These are phyloP conservation scores for Himantopus leucocephalus DNA, from an alignment of 2,113 vertebrate genomes.

Conservation along the genomic window DNA sequence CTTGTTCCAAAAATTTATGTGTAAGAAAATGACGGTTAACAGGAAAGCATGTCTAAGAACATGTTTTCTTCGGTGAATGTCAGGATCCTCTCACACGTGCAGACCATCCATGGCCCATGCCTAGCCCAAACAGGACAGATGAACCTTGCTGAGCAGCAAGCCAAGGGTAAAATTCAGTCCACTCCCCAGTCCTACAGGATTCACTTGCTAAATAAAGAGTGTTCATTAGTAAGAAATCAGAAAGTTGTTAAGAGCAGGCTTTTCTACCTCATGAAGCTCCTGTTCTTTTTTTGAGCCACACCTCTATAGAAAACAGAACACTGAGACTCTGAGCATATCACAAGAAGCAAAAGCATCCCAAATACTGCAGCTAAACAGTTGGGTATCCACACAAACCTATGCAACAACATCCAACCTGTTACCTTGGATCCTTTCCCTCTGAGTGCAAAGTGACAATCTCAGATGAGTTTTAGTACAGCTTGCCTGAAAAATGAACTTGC, in stretches of 20 bases:
- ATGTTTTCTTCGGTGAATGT: background rate
- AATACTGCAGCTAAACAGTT: background rate
- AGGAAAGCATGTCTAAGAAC: background rate
- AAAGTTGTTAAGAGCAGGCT: background rate
- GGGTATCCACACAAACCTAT: background rate
- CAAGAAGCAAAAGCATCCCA: background rate
- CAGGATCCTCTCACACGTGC: background rate
- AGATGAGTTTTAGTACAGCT: constrained; percentile 6
- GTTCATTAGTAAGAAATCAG: background rate
- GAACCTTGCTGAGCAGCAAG: background rate
- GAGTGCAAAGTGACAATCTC: constrained; percentile 9
- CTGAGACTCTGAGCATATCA: background rate
- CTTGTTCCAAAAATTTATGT: constrained; percentile 16
- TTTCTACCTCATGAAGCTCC: constrained; percentile 28
- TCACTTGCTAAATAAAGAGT: constrained; percentile 35
- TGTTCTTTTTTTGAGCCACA: background rate
- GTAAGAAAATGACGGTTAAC: background rate
- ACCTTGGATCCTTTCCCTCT: background rate
- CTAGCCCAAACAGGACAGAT: background rate
- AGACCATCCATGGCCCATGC: background rate
- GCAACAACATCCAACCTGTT: background rate
- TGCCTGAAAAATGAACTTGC: constrained; percentile 41
- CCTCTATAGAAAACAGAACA: background rate
- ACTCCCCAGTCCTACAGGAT: background rate
- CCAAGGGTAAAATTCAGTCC: background rate